These are phyloP conservation scores for Drosophila tristis DNA, from an alignment of 1,140 invertebrate genomes.

Conservation along the genomic window DNA sequence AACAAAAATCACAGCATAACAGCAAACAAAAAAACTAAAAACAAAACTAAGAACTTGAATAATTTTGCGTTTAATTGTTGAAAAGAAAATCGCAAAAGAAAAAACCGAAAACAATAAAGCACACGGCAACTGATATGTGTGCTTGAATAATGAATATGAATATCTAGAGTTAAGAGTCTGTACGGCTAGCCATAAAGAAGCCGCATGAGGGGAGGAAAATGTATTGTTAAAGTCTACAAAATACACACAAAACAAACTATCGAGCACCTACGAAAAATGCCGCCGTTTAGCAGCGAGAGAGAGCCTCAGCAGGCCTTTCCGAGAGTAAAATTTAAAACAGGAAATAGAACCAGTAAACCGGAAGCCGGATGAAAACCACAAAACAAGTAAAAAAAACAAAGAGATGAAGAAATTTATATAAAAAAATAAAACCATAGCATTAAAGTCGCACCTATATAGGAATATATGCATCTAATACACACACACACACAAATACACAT, in stretches of 20 bases:
- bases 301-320: slow-evolving; percentile 7
- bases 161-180: not conserved
- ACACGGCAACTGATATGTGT: not conserved
- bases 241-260: slow-evolving; percentile 21
- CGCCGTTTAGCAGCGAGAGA: slow-evolving; percentile 55
- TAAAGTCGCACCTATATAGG: slow-evolving; percentile 35
- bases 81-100: slow-evolving; percentile 5
- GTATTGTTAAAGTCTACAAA: slow-evolving; percentile 24
- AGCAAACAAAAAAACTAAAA: too few relatives aligned
- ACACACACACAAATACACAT: slow-evolving; percentile 18
- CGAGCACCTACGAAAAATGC: slow-evolving; percentile 56
- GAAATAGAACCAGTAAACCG: slow-evolving; percentile 2
- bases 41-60: slow-evolving; percentile 25
- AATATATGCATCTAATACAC: slow-evolving; percentile 24
- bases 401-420: not conserved
- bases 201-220: not conserved
- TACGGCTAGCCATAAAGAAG: too few relatives aligned
- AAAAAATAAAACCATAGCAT: slow-evolving; percentile 31
- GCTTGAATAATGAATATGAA: not conserved
- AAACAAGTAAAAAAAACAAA: not conserved
- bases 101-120: slow-evolving; percentile 5
- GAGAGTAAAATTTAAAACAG: slow-evolving; percentile 6
- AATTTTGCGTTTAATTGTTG: not conserved
- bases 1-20: too few relatives aligned
- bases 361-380: too few relatives aligned